phyloP scores from a whole-genome alignment of 1,140 invertebrate species.

The Parapsyche elsis region DNA sequence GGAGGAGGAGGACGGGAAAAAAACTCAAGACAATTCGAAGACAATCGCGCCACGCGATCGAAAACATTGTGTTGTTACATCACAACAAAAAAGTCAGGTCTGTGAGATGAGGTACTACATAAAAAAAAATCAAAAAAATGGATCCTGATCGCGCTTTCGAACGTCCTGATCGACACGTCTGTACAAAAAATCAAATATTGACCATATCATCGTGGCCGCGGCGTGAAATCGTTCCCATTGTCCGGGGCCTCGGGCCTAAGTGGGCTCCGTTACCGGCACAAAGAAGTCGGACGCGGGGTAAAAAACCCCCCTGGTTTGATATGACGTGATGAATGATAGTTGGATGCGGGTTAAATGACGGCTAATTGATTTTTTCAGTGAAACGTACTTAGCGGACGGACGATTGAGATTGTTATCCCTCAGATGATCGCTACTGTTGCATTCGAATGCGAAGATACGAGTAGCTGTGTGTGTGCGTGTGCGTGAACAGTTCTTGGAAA shows the following conservation, averaged over 20 bases:
- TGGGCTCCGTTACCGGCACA: constrained; percentile 35
- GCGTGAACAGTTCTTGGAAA: neutral
- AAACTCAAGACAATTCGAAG: neutral
- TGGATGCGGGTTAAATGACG: constrained; percentile 54
- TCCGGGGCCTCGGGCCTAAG: constrained; percentile 35
- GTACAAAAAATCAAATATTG: constrained; percentile 54
- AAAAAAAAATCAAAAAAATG: constrained; percentile 13
- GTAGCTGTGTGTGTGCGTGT: neutral
- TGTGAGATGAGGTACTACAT: neutral
- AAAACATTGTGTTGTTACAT: constrained; percentile 26
- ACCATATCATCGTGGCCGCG: constrained; percentile 51
- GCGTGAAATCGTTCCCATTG: constrained; percentile 53
- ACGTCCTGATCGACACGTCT: constrained; percentile 45
- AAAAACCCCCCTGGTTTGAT: constrained; percentile 45
- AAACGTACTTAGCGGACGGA: constrained; percentile 36
- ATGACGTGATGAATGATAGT: constrained; percentile 56
- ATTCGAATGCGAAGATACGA: no score
- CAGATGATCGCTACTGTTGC: constrained; percentile 25
- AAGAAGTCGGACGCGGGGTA: neutral
- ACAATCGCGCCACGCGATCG: constrained; percentile 34
- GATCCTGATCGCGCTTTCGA: neutral
- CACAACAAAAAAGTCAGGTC: constrained; percentile 26
- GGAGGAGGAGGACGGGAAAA: neutral
- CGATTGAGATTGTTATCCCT: constrained; percentile 51
- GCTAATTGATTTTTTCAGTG: constrained; percentile 56